Evolutionary conservation across 1,140 invertebrate species (phyloP), one percentile per base, ranked within the genome.

Genomic region (Nomia melanderi): DNA sequence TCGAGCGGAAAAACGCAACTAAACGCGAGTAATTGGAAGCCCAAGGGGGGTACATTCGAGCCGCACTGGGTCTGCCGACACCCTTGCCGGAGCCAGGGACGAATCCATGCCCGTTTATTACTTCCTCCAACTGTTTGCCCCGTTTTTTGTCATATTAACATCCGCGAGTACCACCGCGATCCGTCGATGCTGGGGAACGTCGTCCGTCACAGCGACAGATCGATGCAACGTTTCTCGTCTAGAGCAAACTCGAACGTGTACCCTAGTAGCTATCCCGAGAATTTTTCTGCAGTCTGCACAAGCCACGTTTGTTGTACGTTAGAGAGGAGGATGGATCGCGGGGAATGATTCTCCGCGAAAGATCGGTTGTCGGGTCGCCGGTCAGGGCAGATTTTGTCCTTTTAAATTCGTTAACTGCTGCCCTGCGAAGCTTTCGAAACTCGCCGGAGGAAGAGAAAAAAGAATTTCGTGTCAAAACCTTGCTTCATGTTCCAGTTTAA

Each of bases 1-100:
- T 92, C 90, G 88, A 86, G 88, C 88, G 90, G 90, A 92, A 92
- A 92, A 92, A 92, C 88, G 90, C 87, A 92, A 92, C 90, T 92
- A 91, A 92, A 92, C 86, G 88, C 88, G 89, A 92, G 91, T 92
- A 92, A 92, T 92, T 92, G 90, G 90, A 89, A 89, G 87, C 81
- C 73, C 81, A 79, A 86, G 71, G 80, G 83, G 60, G 76, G 70
- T 82, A 70, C 29, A 44, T 83, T 83, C 71, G 77, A 75, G 62
- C 54, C 59, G 77, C 75, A 79, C 66, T 83, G 73, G 63, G 74
- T 82, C 39, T 60, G 72, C 57, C 78, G 77, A 83, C 77, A 80
- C 82, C 69, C 77, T 70, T 56, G 57, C 36, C 53, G 41, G 29
- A 47, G 41, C 44, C 81, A 84, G 82, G 82, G 81, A 84, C 82